Conservation (phyloP, 2,888 invertebrate genomes). For the Eurytoma adleriae region DNA sequence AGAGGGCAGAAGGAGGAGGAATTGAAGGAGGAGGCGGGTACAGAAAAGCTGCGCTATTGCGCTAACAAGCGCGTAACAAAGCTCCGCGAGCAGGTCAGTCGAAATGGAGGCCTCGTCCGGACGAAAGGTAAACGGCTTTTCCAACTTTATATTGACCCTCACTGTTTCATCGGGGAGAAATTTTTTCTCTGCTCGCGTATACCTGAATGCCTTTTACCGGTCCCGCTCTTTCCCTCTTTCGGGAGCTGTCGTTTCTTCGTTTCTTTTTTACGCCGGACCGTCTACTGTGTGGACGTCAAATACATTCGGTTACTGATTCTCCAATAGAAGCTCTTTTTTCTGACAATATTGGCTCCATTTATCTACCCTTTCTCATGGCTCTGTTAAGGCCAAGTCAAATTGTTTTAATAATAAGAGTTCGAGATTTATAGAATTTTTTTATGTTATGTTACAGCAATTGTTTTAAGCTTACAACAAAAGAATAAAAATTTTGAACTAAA, state of each 20-base stretch:
- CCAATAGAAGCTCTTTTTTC: conserved; percentile 17
- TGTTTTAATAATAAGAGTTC: too few relatives aligned
- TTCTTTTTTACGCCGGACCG: neutral
- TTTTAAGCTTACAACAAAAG: too few relatives aligned
- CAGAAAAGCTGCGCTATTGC: conserved; percentile 9
- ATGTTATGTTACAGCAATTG: too few relatives aligned
- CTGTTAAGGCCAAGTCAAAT: too few relatives aligned
- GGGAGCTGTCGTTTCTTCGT: neutral
- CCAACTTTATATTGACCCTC: conserved; percentile 57
- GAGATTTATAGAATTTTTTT: too few relatives aligned
- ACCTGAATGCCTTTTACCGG: neutral
- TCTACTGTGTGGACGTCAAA: neutral
- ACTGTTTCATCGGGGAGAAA: conserved; percentile 38
- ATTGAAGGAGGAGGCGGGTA: neutral
- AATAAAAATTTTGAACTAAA: too few relatives aligned
- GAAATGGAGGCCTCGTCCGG: conserved; percentile 45
- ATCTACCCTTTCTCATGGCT: neutral
- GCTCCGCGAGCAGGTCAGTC: conserved; percentile 36
- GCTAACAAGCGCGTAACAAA: conserved; percentile 55
- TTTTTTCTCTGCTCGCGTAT: conserved; percentile 31
- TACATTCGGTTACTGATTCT: conserved; percentile 1
- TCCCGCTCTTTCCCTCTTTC: neutral
- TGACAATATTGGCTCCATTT: neutral
- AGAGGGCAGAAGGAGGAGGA: neutral
- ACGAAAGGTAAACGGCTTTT: conserved; percentile 53